Conservation (phyloP, 2,113 vertebrate genomes). For the Lepidothrix coronata region DNA sequence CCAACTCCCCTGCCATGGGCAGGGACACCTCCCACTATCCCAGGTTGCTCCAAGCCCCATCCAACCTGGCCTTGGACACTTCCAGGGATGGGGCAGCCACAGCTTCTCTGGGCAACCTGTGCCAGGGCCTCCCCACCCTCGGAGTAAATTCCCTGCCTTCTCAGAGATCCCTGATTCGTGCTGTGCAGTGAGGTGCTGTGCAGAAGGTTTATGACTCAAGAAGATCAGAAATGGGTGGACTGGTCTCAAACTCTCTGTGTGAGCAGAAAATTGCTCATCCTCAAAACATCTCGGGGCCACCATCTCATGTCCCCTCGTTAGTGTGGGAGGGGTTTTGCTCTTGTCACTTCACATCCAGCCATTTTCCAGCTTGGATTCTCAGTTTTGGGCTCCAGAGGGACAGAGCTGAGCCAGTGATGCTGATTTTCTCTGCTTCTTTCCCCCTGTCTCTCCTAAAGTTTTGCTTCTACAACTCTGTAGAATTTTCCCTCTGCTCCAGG, state of each 20-base stretch:
- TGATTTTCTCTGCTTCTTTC: neutral
- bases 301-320: neutral
- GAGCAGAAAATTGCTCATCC: neutral
- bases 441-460: neutral
- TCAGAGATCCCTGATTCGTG: neutral
- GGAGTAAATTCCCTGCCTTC: neutral
- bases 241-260: accelerated
- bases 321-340: neutral
- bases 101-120: neutral
- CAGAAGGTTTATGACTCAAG: neutral
- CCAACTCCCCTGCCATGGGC: too few relatives aligned
- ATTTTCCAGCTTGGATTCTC: neutral
- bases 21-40: neutral
- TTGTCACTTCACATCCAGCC: neutral
- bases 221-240: accelerated
- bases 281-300: neutral
- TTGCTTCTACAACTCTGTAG: accelerated
- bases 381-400: neutral
- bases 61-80: neutral
- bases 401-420: neutral
- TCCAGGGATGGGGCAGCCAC: neutral
- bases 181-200: neutral
- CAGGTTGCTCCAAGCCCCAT: neutral
- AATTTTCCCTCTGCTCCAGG: neutral
- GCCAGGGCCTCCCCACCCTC: neutral